phyloP scores from a whole-genome alignment of 2,797 vertebrate genomes.

The Spheniscus humboldti region DNA sequence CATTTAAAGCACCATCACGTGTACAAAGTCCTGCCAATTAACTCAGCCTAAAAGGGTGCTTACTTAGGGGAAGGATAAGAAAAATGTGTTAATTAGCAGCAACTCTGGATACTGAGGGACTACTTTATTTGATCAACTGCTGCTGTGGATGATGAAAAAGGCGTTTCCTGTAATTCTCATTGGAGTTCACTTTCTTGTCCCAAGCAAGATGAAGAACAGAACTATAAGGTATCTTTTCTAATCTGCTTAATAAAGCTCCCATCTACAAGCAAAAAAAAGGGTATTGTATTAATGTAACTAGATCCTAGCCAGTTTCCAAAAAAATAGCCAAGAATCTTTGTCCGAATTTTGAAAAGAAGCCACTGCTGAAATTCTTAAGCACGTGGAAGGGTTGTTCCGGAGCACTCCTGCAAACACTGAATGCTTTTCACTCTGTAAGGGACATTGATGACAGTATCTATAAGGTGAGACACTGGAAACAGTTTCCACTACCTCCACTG shows the following conservation, averaged over 20 bases:
- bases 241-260: neutral
- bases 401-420: neutral
- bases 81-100: conserved; percentile 22
- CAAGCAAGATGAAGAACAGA: neutral
- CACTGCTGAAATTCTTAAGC: conserved; percentile 42
- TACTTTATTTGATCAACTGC: conserved; percentile 1
- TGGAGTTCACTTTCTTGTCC: neutral
- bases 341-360: conserved; percentile 30
- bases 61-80: neutral
- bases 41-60: neutral
- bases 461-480: neutral
- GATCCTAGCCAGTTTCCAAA: conserved; percentile 22
- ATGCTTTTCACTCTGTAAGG: neutral
- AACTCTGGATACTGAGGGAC: neutral
- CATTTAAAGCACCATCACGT: neutral
- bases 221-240: neutral
- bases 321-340: conserved; percentile 30
- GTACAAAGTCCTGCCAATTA: neutral
- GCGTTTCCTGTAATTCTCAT: neutral
- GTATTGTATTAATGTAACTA: neutral
- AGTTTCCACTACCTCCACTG: neutral
- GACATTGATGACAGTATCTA: neutral
- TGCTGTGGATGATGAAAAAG: conserved; percentile 8
- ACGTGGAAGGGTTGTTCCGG: conserved; percentile 11
- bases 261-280: neutral